Conservation (phyloP, 2,797 vertebrate species). For the Acipenser ruthenus region DNA sequence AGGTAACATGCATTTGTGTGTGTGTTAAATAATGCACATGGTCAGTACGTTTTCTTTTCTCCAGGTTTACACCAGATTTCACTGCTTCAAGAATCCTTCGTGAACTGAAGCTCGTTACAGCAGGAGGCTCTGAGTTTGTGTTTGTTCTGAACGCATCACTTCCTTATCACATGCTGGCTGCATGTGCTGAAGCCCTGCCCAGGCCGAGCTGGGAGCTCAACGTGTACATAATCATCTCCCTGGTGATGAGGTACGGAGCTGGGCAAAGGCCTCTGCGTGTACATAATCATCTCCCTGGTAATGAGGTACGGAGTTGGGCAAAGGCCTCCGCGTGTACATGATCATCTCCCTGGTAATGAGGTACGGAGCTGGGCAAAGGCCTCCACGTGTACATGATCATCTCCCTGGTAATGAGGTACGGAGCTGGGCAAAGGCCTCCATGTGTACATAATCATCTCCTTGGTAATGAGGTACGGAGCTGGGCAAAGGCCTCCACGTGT, state of each 20-base stretch:
- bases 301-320: conserved; percentile 74
- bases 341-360: conserved; percentile 73
- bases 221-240: conserved; percentile 84
- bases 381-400: conserved; percentile 85
- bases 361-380: conserved; percentile 91
- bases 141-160: conserved; percentile 92
- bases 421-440: conserved; percentile 92
- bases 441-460: conserved; percentile 84
- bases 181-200: conserved; percentile 87
- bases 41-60: conserved; percentile 17
- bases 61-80: conserved; percentile 98
- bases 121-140: conserved; percentile 84
- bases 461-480: conserved; percentile 67
- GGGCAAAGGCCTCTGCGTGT: conserved; percentile 92
- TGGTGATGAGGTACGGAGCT: conserved; percentile 67
- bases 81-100: conserved; percentile 91
- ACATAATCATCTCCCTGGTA: conserved; percentile 83
- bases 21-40: not conserved
- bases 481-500: conserved; percentile 92
- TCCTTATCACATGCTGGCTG: conserved; percentile 92
- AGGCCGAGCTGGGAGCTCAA: conserved; percentile 92
- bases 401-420: conserved; percentile 65
- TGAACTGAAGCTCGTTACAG: conserved; percentile 85
- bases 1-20: not conserved
- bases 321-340: conserved; percentile 86